A percentile compares a stretch with the other conserved stretches of the same genome.
phyloP scores from a whole-genome alignment of 2,888 invertebrate species.

The Lycophotia porphyrea region DNA sequence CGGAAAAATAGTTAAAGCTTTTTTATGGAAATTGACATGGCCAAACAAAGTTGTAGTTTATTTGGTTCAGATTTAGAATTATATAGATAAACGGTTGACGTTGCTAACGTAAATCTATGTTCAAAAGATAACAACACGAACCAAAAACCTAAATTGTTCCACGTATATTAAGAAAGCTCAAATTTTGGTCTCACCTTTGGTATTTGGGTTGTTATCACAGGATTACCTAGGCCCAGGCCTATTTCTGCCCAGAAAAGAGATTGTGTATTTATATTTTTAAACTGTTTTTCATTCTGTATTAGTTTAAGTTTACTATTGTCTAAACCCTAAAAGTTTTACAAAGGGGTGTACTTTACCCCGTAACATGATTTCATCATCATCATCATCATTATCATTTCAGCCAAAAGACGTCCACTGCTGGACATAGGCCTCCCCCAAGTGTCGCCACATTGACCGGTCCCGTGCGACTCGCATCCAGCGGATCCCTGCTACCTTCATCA shows the following conservation, averaged over 20 bases:
- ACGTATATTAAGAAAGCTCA: background rate
- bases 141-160: background rate
- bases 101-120: background rate
- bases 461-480: too few species aligned
- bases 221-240: too few species aligned
- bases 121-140: background rate
- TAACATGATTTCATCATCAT: background rate
- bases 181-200: background rate
- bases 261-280: background rate
- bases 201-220: background rate
- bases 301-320: background rate
- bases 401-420: too few species aligned
- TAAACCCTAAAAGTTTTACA: background rate
- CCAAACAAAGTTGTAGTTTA: background rate
- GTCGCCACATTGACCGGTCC: too few species aligned
- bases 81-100: background rate
- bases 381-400: too few species aligned
- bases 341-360: background rate
- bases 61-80: background rate
- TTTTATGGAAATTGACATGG: background rate
- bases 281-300: background rate
- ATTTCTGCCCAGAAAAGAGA: background rate
- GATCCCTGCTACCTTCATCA: too few species aligned
- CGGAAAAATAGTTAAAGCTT: background rate
- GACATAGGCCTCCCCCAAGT: too few species aligned